A percentile compares a stretch with the other conserved stretches of the same genome.
Evolutionary conservation across 2,888 invertebrate genomes (phyloP).

Genomic region (Synanthedon myopaeformis): DNA sequence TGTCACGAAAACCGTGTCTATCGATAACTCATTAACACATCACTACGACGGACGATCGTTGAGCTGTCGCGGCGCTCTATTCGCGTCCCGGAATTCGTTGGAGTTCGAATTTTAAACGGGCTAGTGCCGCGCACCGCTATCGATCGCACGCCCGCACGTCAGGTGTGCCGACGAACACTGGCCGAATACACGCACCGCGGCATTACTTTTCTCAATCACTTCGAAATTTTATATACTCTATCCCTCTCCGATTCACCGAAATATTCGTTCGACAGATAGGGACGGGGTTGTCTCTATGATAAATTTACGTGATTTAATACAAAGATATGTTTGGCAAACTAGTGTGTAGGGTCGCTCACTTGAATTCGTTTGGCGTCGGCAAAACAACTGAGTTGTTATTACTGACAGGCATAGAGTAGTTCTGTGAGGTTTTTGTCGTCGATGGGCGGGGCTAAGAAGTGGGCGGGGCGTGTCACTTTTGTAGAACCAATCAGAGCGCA

Average conservation of each 20-base stretch:
- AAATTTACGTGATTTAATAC: slow-evolving; percentile 14
- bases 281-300: slow-evolving; percentile 32
- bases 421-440: slow-evolving; percentile 43
- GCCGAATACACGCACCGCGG: slow-evolving; percentile 23
- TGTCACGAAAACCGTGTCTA: slow-evolving; percentile 41
- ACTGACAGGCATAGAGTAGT: slow-evolving; percentile 34
- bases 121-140: slow-evolving; percentile 30
- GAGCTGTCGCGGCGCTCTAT: slow-evolving; percentile 17
- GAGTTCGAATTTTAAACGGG: slow-evolving; percentile 32
- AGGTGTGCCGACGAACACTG: slow-evolving; percentile 52
- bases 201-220: slow-evolving; percentile 49
- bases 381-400: slow-evolving; percentile 31
- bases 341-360: slow-evolving; percentile 14
- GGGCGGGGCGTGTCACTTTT: slow-evolving; percentile 45
- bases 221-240: slow-evolving; percentile 37
- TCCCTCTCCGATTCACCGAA: slow-evolving; percentile 33
- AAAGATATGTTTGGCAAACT: slow-evolving; percentile 14
- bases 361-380: slow-evolving; percentile 29
- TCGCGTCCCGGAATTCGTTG: slow-evolving; percentile 31
- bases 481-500: slow-evolving; percentile 31
- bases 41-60: slow-evolving; percentile 31
- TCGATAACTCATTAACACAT: slow-evolving; percentile 52
- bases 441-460: slow-evolving; percentile 58
- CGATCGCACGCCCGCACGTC: slow-evolving; percentile 52
- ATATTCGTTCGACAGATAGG: slow-evolving; percentile 18